Conservation (phyloP, 1,140 invertebrate species). For the Augochlora pura region DNA sequence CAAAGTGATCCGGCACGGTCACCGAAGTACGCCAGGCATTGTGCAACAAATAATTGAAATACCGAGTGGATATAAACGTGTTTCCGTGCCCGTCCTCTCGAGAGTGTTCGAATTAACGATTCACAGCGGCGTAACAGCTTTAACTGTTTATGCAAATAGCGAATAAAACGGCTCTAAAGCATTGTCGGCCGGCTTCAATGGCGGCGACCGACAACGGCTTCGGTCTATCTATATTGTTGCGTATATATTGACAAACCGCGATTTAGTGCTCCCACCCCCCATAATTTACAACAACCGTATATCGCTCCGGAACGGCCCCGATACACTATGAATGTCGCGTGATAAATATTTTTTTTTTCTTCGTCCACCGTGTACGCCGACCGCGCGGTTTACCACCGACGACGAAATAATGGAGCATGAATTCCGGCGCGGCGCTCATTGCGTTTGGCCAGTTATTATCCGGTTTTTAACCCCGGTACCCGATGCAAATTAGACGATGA, state of each 20-base stretch:
- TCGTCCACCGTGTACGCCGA: not conserved
- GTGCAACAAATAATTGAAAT: not conserved
- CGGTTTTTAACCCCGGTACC: not conserved
- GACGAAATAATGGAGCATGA: constrained; percentile 13
- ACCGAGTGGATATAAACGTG: not conserved
- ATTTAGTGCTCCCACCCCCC: constrained; percentile 29
- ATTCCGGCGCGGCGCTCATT: not conserved
- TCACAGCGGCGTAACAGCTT: not conserved
- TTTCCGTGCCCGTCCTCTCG: not conserved
- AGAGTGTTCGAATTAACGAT: not conserved
- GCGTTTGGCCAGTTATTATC: not conserved
- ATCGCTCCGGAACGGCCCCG: constrained; percentile 28
- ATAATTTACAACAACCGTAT: constrained; percentile 36
- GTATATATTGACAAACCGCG: constrained; percentile 31
- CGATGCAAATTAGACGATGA: not conserved
- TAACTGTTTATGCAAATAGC: constrained; percentile 13
- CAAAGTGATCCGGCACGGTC: too few relatives aligned
- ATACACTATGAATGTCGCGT: constrained; percentile 24
- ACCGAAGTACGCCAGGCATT: too few relatives aligned
- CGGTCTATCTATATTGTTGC: constrained; percentile 6
- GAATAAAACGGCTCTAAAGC: not conserved
- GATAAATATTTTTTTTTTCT: constrained; percentile 18
- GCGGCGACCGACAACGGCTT: constrained; percentile 7
- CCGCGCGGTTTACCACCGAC: not conserved
- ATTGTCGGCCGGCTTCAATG: not conserved